Evolutionary conservation across 2,888 invertebrate species (phyloP), one percentile per base, ranked within the genome.

Genomic region (Baccha elongata): DNA sequence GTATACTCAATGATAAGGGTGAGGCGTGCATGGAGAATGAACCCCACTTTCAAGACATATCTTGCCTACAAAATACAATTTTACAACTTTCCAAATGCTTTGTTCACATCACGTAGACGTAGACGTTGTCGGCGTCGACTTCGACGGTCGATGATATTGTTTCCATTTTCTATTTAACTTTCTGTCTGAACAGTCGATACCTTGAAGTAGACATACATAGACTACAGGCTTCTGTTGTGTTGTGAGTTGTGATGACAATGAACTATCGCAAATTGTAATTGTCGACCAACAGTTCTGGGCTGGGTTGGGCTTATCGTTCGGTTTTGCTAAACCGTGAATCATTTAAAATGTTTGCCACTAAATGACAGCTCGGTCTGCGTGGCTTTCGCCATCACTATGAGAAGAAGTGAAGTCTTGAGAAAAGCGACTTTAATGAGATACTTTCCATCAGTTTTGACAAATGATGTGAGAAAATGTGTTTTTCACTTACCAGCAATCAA

Each of bases 401-500:
- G n/a, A n/a, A n/a, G 21, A 32, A 13, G 1, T 19, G 5, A 15
- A 29, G 42, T 44, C n/a, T n/a, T n/a, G n/a, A n/a, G 11, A 26
- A 32, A 64, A 29, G 50, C 29, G 23, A 53, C 67, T 62, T 42
- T 68, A 79, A 79, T 79, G 79, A 68, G 62, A 35, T 53, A 53
- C 50, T 37, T 50, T 52, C 52, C 62, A 62, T 52, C 26, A 29
- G 19, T 26, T 15, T 29, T 46, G 58, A 64, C 80, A 71, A 71
- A 75, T 81, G 69, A 50, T 71, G 74, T 71, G 75, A 65, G 69
- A 58, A 53, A 68, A 4, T 32, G 1, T 8, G 3, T 32, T 32
- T 32, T 32, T 32, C 29, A 4, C 5, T 32, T 32, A 8, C 7
- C 4, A 32, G 8, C 8, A 32, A 32, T 7, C 4, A n/a, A n/a